These are phyloP conservation scores for Beroe ovata DNA, from an alignment of 37 sponge, comb jelly and placozoan genomes.

Conservation along the genomic window DNA sequence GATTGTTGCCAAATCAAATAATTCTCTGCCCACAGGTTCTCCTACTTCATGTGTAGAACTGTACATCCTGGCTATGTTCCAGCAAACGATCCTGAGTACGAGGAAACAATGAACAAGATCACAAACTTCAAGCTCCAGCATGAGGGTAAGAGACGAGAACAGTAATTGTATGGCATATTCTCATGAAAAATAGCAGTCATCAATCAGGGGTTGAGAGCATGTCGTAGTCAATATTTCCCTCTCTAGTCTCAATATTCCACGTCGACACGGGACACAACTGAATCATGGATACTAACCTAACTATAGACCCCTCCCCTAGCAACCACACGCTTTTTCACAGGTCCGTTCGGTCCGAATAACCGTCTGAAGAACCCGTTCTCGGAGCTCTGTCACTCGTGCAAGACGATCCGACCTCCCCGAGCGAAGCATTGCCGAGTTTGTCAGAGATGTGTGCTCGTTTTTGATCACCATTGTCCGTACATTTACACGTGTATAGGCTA, in stretches of 20 bases:
- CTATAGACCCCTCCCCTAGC: too few species aligned
- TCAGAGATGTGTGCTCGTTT: conserved; percentile 10
- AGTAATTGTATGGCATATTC: too few species aligned
- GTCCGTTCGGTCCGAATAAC: conserved; percentile 18
- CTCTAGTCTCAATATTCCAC: too few species aligned
- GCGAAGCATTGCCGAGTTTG: conserved; percentile 49
- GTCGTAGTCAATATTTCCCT: too few species aligned
- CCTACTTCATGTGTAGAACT: conserved; percentile 47
- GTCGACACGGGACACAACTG: too few species aligned
- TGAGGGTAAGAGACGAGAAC: too few species aligned
- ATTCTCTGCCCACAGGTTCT: conserved; percentile 6
- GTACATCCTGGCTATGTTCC: conserved; percentile 54
- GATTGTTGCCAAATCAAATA: too few species aligned
- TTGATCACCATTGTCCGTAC: conserved; percentile 40
- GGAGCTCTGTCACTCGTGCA: conserved; percentile 49
- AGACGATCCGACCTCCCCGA: conserved; percentile 1
- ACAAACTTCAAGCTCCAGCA: conserved; percentile 14
- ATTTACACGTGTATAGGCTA: conserved; percentile 49
- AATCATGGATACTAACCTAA: too few species aligned
- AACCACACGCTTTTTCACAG: neutral
- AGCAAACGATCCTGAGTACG: conserved; percentile 25
- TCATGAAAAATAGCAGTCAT: too few species aligned
- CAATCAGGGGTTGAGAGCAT: too few species aligned
- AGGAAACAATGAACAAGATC: conserved; percentile 28
- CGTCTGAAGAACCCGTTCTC: conserved; percentile 9